Percentiles rank a stretch among this genome's conserved stretches.
phyloP scores from a whole-genome alignment of 2,797 vertebrate species.

The Coccyzus lansbergi region DNA sequence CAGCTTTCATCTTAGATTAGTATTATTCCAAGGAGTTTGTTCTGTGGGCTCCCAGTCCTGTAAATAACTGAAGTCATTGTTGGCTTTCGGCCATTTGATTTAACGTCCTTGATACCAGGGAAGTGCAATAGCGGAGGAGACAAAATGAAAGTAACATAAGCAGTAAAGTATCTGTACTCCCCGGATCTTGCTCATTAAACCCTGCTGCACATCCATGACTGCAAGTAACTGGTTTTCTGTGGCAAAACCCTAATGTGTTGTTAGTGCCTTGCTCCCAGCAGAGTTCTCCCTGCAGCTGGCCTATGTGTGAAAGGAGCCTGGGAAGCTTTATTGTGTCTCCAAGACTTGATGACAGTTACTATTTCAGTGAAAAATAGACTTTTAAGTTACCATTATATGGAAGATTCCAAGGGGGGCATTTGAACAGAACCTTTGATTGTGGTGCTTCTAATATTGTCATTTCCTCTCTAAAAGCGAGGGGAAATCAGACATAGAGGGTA shows the following conservation, averaged over 20 bases:
- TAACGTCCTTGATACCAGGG: neutral
- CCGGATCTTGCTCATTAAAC: neutral
- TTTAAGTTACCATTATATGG: neutral
- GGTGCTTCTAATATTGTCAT: neutral
- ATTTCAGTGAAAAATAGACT: neutral
- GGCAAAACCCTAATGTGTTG: fast-evolving
- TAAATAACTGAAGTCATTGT: conserved; percentile 5
- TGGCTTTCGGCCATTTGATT: conserved; percentile 13
- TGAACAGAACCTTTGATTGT: neutral
- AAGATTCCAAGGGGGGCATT: neutral
- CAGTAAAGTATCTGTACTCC: neutral
- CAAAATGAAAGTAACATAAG: neutral
- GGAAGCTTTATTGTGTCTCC: neutral
- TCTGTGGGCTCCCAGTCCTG: neutral
- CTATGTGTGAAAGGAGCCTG: neutral
- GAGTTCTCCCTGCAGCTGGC: neutral
- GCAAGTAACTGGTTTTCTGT: neutral
- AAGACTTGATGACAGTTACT: neutral
- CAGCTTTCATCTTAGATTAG: conserved; percentile 15
- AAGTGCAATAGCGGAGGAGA: neutral
- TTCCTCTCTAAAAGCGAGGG: neutral
- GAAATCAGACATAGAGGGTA: neutral
- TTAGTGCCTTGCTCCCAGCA: neutral
- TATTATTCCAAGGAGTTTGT: neutral
- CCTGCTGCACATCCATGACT: fast-evolving